Conservation (phyloP, 2,113 vertebrate genomes). For the Sula dactylatra region DNA sequence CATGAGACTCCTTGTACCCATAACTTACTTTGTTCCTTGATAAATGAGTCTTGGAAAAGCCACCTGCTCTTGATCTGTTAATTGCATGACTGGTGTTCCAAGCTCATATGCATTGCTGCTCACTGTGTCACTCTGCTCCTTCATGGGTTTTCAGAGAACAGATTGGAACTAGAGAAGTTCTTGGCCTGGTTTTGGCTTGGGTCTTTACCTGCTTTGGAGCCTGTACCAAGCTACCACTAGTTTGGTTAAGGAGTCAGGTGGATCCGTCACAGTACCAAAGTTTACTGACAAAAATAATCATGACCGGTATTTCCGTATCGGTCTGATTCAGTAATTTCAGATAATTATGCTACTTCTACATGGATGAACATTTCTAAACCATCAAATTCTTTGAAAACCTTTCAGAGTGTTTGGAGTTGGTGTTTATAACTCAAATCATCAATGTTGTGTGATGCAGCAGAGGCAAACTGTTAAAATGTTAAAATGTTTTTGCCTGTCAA, state of each 20-base stretch:
- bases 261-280: not conserved
- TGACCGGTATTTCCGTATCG: not conserved
- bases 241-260: not conserved
- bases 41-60: not conserved
- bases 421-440: not conserved
- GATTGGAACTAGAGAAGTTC: not conserved
- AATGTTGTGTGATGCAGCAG: not conserved
- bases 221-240: rapidly evolving
- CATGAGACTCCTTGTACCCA: not conserved
- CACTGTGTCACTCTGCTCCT: not conserved
- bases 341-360: not conserved
- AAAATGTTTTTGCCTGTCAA: not conserved
- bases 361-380: not conserved
- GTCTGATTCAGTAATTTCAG: not conserved
- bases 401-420: not conserved
- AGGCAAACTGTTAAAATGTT: not conserved
- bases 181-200: not conserved
- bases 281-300: not conserved
- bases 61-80: not conserved
- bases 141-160: not conserved
- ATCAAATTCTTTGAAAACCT: not conserved
- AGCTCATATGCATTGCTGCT: no score
- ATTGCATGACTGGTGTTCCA: not conserved
- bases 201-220: not conserved
- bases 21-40: not conserved